These are phyloP conservation scores for Troides aeacus DNA, from an alignment of 2,888 invertebrate species.

Conservation along the genomic window DNA sequence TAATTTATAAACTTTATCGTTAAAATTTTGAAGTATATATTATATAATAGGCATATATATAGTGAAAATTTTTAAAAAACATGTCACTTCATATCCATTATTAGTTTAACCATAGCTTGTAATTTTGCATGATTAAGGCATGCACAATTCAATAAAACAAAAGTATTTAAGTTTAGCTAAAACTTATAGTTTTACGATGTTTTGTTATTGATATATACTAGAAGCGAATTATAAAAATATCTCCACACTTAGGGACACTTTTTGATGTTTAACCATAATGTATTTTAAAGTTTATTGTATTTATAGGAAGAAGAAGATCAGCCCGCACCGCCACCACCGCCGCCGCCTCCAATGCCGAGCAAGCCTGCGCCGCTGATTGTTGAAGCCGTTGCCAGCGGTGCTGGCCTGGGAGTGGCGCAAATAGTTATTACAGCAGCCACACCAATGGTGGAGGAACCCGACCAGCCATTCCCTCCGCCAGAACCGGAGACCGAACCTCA, in stretches of 20 bases:
- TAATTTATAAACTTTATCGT: not conserved
- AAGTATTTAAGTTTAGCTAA: not conserved
- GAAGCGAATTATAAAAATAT: not conserved
- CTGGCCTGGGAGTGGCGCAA: constrained; percentile 90
- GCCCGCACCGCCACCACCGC: constrained; percentile 38
- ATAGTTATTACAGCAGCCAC: constrained; percentile 97
- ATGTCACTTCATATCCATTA: constrained; percentile 16
- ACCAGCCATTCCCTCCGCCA: constrained; percentile 86
- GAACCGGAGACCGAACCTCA: constrained; percentile 52
- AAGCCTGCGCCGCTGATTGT: constrained; percentile 56
- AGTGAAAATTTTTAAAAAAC: constrained; percentile 4
- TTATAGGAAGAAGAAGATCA: constrained; percentile 41
- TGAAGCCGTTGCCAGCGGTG: constrained; percentile 73
- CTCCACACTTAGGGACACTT: not conserved
- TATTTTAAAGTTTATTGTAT: constrained; percentile 13
- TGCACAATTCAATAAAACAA: constrained; percentile 8
- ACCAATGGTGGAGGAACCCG: constrained; percentile 93
- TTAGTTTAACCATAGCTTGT: constrained; percentile 20
- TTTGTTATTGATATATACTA: not conserved
- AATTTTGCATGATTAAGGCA: constrained; percentile 26
- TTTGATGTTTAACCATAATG: too few species aligned
- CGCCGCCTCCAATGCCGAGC: constrained; percentile 40
- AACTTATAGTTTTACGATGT: not conserved
- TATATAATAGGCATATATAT: not conserved
- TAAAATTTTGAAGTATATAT: not conserved